Conservation (phyloP, 2,113 vertebrate species). For the Halcyon malimbica region DNA sequence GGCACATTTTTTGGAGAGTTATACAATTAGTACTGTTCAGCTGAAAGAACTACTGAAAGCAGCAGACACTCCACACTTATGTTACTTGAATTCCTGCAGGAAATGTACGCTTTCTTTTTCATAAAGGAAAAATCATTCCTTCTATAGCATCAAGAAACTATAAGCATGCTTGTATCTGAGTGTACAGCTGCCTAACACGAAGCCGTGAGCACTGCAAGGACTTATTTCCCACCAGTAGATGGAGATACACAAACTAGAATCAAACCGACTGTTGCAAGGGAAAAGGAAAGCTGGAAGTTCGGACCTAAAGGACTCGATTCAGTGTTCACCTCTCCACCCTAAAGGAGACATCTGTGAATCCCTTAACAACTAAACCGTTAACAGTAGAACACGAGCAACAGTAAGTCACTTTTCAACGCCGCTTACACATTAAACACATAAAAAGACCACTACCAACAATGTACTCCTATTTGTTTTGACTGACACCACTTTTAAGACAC, state of each 20-base stretch:
- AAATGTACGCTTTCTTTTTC: fast-evolving
- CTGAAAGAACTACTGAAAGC: background rate
- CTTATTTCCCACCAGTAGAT: slow-evolving; percentile 8
- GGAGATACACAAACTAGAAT: background rate
- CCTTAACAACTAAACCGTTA: background rate
- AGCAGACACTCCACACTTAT: background rate
- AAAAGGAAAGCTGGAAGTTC: background rate
- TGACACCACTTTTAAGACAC: background rate
- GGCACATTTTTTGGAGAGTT: fast-evolving
- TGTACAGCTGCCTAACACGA: background rate
- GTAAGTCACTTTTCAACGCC: background rate
- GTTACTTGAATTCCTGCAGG: background rate
- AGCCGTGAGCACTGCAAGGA: background rate
- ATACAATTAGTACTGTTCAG: background rate
- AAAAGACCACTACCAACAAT: background rate
- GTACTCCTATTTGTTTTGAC: background rate
- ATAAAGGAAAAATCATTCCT: background rate
- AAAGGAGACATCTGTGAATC: fast-evolving
- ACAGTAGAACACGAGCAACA: fast-evolving
- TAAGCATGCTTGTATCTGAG: background rate
- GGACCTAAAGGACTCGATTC: background rate
- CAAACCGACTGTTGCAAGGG: background rate
- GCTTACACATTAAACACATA: background rate
- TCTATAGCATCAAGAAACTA: background rate
- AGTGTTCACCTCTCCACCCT: background rate